Percentiles rank a stretch among this genome's conserved stretches.
These are phyloP conservation scores for Drosophila pachea DNA, from an alignment of 1,140 invertebrate species.

Conservation along the genomic window DNA sequence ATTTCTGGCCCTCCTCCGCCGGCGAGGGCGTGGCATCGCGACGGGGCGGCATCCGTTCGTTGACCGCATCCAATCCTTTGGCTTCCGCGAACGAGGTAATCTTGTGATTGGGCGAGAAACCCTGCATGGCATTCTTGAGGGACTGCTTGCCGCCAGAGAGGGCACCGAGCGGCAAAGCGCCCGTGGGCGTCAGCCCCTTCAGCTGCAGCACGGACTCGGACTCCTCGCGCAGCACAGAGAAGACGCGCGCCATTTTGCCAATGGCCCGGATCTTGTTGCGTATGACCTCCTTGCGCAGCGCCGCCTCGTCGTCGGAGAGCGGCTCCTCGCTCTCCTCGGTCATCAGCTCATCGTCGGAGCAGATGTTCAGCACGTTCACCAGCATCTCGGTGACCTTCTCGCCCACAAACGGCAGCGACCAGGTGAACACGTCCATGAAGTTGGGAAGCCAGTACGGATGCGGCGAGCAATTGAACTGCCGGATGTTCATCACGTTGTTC, in stretches of 20 bases:
- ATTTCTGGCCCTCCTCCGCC: constrained; percentile 70
- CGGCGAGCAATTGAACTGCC: constrained; percentile 99
- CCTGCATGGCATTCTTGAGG: constrained; percentile 97
- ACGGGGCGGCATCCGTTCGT: constrained; percentile 99
- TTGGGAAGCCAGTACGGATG: constrained; percentile 99
- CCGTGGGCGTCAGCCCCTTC: constrained; percentile 99
- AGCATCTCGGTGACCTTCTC: constrained; percentile 99
- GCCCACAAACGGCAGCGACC: constrained; percentile 99
- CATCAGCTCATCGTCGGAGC: constrained; percentile 99
- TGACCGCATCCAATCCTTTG: constrained; percentile 98
- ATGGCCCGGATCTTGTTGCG: constrained; percentile 99
- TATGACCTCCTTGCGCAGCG: constrained; percentile 99
- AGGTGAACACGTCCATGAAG: constrained; percentile 99
- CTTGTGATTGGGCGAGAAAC: constrained; percentile 98
- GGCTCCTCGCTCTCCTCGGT: constrained; percentile 95
- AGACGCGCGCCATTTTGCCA: constrained; percentile 94
- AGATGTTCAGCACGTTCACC: constrained; percentile 99
- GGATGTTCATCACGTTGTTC: constrained; percentile 99
- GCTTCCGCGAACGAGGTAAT: constrained; percentile 99
- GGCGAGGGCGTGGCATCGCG: constrained; percentile 88
- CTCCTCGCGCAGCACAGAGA: constrained; percentile 90
- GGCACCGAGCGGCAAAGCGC: constrained; percentile 96
- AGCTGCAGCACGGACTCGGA: constrained; percentile 99
- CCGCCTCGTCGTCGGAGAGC: constrained; percentile 82
- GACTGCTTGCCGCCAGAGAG: constrained; percentile 98